Conservation (phyloP, 2,113 vertebrate genomes). For the Cyanoderma ruficeps region DNA sequence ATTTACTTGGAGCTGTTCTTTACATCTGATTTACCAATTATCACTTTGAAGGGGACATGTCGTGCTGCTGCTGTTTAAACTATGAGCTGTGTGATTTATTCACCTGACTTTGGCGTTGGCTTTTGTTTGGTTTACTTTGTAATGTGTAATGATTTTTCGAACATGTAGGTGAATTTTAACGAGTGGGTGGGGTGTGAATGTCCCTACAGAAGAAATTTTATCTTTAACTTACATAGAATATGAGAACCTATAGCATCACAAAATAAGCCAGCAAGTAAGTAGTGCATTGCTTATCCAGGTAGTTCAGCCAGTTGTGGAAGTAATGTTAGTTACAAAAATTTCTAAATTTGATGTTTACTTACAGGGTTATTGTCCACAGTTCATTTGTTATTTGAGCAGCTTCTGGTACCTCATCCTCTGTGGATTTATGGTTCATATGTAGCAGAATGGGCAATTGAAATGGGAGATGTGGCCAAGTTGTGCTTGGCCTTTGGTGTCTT, state of each 20-base stretch:
- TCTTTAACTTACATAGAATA: not conserved
- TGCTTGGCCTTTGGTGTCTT: not conserved
- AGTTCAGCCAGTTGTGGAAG: not conserved
- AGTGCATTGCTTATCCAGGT: not conserved
- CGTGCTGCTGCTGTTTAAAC: not conserved
- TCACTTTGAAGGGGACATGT: not conserved
- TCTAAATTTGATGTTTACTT: not conserved
- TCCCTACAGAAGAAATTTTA: not conserved
- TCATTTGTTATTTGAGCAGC: not conserved
- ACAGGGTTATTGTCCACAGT: not conserved
- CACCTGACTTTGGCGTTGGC: rapidly evolving
- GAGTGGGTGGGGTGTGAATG: not conserved
- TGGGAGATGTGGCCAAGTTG: not conserved
- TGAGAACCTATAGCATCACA: not conserved
- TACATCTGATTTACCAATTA: not conserved
- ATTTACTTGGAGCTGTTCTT: not conserved
- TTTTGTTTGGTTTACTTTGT: not conserved
- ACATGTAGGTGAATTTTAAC: not conserved
- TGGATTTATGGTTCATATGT: not conserved
- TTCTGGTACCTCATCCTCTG: not conserved
- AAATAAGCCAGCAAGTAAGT: not conserved
- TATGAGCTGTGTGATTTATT: not conserved
- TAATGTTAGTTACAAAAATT: not conserved
- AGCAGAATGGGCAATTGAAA: not conserved
- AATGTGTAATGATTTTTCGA: not conserved